Conservation (phyloP, 2,113 vertebrate genomes). For the Elephas maximus region DNA sequence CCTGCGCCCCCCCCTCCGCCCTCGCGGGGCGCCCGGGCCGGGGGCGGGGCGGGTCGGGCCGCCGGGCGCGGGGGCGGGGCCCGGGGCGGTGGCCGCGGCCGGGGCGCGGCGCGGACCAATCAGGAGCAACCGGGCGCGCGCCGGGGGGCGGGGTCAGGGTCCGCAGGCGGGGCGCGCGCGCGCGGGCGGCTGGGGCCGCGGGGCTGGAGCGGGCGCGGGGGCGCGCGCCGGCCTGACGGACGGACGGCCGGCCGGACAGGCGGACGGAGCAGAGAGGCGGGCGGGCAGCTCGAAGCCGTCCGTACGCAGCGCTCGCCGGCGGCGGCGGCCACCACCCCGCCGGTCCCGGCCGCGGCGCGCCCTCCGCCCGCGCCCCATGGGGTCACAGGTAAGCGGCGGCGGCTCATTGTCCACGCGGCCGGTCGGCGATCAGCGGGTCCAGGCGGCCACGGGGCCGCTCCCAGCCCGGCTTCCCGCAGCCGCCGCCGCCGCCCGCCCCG, state of each 20-base stretch:
- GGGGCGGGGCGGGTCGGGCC: conserved; percentile 67
- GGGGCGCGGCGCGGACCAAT: conserved; percentile 67
- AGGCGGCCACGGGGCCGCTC: not conserved
- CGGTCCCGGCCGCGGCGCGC: conserved; percentile 66
- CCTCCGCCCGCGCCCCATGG: conserved; percentile 81
- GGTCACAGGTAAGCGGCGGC: conserved; percentile 83
- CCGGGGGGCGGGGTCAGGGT: conserved; percentile 80
- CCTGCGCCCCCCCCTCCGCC: conserved; percentile 54
- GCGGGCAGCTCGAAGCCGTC: conserved; percentile 56
- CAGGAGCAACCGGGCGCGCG: conserved; percentile 75
- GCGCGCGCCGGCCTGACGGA: conserved; percentile 80
- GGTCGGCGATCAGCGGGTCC: conserved; percentile 24
- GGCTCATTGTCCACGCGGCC: conserved; percentile 81
- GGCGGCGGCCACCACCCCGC: conserved; percentile 57
- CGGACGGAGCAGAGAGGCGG: conserved; percentile 44
- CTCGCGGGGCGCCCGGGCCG: conserved; percentile 13
- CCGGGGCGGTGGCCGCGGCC: conserved; percentile 69
- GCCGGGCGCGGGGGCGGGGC: conserved; percentile 68
- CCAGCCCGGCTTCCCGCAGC: conserved; percentile 25
- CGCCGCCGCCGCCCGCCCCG: not conserved
- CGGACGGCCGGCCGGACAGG: conserved; percentile 69
- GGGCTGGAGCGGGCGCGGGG: conserved; percentile 75
- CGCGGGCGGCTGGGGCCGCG: conserved; percentile 71
- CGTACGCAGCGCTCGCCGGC: conserved; percentile 56
- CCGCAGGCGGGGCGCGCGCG: conserved; percentile 78